Evolutionary conservation across 2,797 vertebrate genomes (phyloP).

Genomic region (Acropternis orthonyx): DNA sequence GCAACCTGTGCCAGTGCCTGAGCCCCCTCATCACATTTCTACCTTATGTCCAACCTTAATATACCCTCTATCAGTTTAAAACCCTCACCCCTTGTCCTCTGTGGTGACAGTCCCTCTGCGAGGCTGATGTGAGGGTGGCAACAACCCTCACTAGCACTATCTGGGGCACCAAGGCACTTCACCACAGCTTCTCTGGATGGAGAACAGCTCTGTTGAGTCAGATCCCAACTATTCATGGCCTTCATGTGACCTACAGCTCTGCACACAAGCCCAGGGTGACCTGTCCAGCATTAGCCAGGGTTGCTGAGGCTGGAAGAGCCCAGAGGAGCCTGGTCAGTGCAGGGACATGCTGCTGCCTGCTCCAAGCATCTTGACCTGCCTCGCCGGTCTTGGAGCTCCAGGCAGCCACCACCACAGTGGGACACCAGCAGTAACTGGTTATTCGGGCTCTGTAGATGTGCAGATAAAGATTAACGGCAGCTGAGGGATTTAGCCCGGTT

Average conservation of each 20-base stretch:
- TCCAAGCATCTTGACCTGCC: rapidly evolving
- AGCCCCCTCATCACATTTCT: background rate
- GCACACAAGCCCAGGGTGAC: background rate
- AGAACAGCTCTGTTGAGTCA: background rate
- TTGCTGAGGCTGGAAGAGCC: background rate
- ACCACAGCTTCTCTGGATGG: background rate
- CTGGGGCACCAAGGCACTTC: background rate
- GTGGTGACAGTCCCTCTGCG: background rate
- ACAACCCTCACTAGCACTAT: background rate
- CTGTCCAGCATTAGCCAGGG: background rate
- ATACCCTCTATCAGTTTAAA: background rate
- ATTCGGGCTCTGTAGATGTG: background rate
- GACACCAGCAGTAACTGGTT: background rate
- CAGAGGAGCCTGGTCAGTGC: background rate
- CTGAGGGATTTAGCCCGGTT: background rate
- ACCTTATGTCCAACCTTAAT: background rate
- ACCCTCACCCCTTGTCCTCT: rapidly evolving
- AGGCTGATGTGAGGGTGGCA: background rate
- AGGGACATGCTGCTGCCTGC: background rate
- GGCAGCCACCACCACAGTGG: background rate
- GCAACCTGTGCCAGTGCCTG: background rate
- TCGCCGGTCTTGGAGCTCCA: rapidly evolving
- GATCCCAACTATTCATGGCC: background rate
- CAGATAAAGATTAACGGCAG: background rate
- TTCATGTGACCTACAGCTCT: background rate